Evolutionary conservation across 2,113 vertebrate genomes (phyloP).

Genomic region (Oryzias curvinotus): DNA sequence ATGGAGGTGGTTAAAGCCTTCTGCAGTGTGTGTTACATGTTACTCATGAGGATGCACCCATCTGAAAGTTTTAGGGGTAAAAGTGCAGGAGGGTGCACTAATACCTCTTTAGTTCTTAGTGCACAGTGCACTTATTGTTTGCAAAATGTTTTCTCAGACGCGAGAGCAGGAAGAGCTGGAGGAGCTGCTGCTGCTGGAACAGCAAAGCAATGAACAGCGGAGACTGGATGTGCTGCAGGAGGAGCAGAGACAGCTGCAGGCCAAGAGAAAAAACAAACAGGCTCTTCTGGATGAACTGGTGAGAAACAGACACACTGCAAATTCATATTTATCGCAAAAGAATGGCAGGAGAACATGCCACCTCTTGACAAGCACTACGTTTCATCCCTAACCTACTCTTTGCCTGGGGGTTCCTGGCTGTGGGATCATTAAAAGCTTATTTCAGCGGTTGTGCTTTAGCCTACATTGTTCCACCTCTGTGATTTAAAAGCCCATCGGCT

Average conservation of each 20-base stretch:
- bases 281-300: constrained; percentile 95
- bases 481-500: constrained; percentile 68
- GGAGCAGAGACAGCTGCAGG: constrained; percentile 89
- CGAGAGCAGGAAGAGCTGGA: constrained; percentile 96
- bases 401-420: constrained; percentile 46
- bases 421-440: constrained; percentile 73
- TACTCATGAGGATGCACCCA: too few relatives aligned
- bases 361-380: constrained; percentile 21
- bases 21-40: too few relatives aligned
- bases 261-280: constrained; percentile 95
- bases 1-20: too few relatives aligned
- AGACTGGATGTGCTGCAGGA: constrained; percentile 88
- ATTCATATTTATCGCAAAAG: constrained; percentile 11
- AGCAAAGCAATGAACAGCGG: constrained; percentile 86
- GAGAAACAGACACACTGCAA: constrained; percentile 45
- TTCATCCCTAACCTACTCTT: constrained; percentile 19
- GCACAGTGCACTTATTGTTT: background rate
- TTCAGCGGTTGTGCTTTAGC: constrained; percentile 55
- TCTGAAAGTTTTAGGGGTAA: too few relatives aligned
- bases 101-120: too few relatives aligned
- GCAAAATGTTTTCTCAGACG: constrained; percentile 71
- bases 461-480: constrained; percentile 69
- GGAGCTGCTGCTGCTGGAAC: constrained; percentile 89
- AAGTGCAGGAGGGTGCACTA: too few relatives aligned
- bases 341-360: background rate